These are phyloP conservation scores for Myrmophylax atrothorax DNA, from an alignment of 2,113 vertebrate species.

Conservation along the genomic window DNA sequence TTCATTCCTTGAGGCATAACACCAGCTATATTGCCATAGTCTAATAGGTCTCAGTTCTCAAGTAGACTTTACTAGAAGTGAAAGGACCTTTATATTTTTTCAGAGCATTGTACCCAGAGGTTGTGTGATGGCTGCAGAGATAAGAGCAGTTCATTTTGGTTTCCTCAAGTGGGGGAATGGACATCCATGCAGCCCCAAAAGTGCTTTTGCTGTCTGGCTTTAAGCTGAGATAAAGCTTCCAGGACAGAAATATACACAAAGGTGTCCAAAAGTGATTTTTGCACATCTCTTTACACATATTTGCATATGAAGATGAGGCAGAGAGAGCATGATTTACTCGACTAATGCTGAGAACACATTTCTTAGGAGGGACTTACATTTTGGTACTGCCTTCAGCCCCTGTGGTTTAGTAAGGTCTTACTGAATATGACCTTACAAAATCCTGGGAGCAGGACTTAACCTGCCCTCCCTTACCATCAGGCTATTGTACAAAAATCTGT, in stretches of 20 bases:
- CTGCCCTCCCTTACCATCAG: background rate
- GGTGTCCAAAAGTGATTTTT: background rate
- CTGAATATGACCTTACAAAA: background rate
- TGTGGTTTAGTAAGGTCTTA: background rate
- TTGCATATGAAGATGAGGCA: background rate
- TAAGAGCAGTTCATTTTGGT: background rate
- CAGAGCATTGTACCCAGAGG: rapidly evolving
- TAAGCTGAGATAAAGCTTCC: background rate
- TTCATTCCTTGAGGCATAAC: background rate
- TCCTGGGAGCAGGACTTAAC: background rate
- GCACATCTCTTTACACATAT: background rate
- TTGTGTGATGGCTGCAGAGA: background rate
- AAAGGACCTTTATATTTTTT: background rate
- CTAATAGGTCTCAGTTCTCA: background rate
- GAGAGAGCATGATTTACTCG: background rate
- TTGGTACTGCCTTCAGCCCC: background rate
- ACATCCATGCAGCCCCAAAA: background rate
- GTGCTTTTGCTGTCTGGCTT: rapidly evolving
- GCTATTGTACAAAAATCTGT: background rate
- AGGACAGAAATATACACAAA: rapidly evolving
- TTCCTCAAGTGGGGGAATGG: background rate
- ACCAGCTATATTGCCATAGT: background rate
- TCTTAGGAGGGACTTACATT: background rate
- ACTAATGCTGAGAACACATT: background rate
- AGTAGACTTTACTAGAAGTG: background rate